A percentile compares a stretch with the other conserved stretches of the same genome.
phyloP scores from a whole-genome alignment of 2,888 invertebrate species.

The Stenichneumon culpator region DNA sequence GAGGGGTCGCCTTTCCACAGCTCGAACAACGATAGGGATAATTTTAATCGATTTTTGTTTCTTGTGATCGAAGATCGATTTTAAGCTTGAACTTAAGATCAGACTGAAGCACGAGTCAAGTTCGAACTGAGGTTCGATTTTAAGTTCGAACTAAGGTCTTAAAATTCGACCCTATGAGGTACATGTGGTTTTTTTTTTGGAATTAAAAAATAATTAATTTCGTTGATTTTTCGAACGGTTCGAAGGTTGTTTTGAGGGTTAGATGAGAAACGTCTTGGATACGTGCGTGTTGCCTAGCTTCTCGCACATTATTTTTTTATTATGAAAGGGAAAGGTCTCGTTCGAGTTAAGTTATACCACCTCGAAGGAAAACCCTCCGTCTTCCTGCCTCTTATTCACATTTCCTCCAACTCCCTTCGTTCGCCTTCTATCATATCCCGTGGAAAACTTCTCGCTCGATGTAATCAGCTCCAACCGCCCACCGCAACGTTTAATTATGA shows the following conservation, averaged over 20 bases:
- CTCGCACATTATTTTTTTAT: not conserved
- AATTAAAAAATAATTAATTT: not conserved
- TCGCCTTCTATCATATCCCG: constrained; percentile 54
- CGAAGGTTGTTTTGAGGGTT: not conserved
- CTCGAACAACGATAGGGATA: too few relatives aligned
- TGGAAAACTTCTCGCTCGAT: constrained; percentile 75
- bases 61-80: too few relatives aligned
- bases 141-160: not conserved
- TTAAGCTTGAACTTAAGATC: too few relatives aligned
- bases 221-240: not conserved
- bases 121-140: too few relatives aligned
- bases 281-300: not conserved
- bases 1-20: too few relatives aligned
- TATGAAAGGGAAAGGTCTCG: not conserved
- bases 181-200: not conserved
- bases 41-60: too few relatives aligned
- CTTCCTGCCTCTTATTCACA: constrained; percentile 69
- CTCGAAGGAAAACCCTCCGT: not conserved
- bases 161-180: not conserved
- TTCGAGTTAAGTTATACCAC: constrained; percentile 26
- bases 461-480: constrained; percentile 78
- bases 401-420: constrained; percentile 66
- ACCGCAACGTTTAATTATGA: constrained; percentile 81
- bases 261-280: not conserved
- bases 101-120: too few relatives aligned